Base-by-base conservation (phyloP, 2,888 invertebrate species). In the Conistra vaccinii region DNA sequence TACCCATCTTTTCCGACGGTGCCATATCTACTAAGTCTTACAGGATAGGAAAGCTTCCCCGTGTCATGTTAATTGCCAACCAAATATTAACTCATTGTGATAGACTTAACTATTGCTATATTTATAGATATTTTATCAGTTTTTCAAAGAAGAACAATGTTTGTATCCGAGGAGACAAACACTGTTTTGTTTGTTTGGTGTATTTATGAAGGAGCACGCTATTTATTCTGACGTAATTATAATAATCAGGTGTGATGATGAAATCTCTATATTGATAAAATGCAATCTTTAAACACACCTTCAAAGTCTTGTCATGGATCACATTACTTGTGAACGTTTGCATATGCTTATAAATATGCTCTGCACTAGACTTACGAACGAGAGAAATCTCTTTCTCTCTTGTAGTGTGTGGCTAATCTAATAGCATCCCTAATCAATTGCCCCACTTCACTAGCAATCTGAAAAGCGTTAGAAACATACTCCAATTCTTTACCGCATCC, bases 1-100 rank as follows among this genome's bases (percentile, higher is more conserved):
- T 82, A 61, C 81, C 90, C 95, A 95, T 95, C 83, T 81, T 89
- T 76, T 76, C 72, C 70, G 70, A 77, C 69, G 70, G 78, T 67
- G 48, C 67, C 79, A 72, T 66, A 12, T 71, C 45, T 61, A 90
- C 90, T 90, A 84, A 86, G 20, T 17, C n/a, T 73, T 29, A 69
- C 1, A 63, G 58, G 39, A 51, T 58, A 58, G 26, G 61, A 63
- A 69, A 70, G 62, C 61, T 83, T 74, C 72, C 23, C 60, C 57
- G 66, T 83, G 65, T 58, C 75, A 78, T 76, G 78, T 85, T 89
- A 80, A 83, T 85, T 73, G 65, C 76, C 67, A 76, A 75, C 76
- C 60, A 88, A 91, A 91, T 91, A 90, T 91, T 90, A 84, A 83
- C 83, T 77, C 14, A 69, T 72, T 61, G 66, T 69, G 76, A 84